These are phyloP conservation scores for Smithornis capensis DNA, from an alignment of 2,113 vertebrate genomes.

Conservation along the genomic window DNA sequence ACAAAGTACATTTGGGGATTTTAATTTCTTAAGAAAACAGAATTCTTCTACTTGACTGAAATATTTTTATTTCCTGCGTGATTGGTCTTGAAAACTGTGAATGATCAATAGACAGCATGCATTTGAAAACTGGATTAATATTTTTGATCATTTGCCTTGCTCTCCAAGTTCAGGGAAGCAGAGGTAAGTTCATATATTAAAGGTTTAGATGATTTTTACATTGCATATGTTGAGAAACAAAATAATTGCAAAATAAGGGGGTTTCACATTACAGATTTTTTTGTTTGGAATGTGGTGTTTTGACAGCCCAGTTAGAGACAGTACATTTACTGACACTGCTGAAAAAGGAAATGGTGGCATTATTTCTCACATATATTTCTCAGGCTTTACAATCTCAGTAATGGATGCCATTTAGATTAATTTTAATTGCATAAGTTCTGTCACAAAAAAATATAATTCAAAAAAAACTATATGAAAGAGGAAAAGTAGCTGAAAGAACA, in stretches of 20 bases:
- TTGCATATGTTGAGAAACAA: background rate
- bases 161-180: constrained; percentile 74
- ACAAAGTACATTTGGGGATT: background rate
- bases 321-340: background rate
- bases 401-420: background rate
- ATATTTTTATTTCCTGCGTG: constrained; percentile 26
- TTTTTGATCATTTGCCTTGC: constrained; percentile 75
- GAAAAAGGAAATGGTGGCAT: background rate
- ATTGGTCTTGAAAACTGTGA: constrained; percentile 38
- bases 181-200: constrained; percentile 78
- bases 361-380: background rate
- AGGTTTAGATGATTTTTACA: background rate
- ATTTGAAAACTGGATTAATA: constrained; percentile 73
- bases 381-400: background rate
- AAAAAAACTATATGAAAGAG: background rate
- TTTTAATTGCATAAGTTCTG: background rate
- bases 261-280: background rate
- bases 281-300: background rate
- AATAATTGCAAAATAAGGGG: background rate
- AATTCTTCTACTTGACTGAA: background rate
- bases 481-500: background rate
- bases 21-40: background rate
- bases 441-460: background rate
- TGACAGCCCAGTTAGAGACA: background rate
- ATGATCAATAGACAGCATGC: constrained; percentile 76